Evolutionary conservation across 2,888 invertebrate species (phyloP), one percentile per base, ranked within the genome.

Genomic region (Lochmaea crataegi): DNA sequence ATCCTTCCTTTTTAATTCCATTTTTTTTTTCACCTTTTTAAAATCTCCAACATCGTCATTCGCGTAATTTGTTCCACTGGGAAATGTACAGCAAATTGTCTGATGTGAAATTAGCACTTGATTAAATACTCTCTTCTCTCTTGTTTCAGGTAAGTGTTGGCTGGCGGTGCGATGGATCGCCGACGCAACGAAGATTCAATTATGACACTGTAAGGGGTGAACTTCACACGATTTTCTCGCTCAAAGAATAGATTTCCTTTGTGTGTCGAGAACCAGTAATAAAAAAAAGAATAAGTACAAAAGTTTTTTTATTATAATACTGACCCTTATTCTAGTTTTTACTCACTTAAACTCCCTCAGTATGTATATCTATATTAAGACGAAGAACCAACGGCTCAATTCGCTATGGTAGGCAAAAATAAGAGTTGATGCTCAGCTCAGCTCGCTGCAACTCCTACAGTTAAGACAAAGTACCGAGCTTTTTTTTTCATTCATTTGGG

Each of bases 111-210:
- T 68, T 65, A 68, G 70, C 71, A 74, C 65, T 74, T 76, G 75
- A 77, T 77, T 73, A 73, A 78, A 74, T 68, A 75, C 76, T 76
- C 75, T 18, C 10, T 77, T 77, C 73, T 77, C 72, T 78, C 75
- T 80, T 80, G 78, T 80, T 79, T 66, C 80, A 80, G 80, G 80
- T 79, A 75, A 80, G 78, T 69, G 70, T 70, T 67, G 45, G 67
- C 58, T 67, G 66, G 61, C 63, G 26, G 2, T 26, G 63, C 69
- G 56, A 61, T 63, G 66, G 32, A 60, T 66, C 58, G 58, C 48
- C 26, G 26, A 51, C 60, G 63, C 63, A 14, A 65, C 65, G 65
- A 58, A 70, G 73, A 73, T 73, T 73, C 26, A 70, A 73, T 73
- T 73, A 73, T 61, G 48, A 48, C 48, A 60, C 42, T 68, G 51